phyloP scores from a whole-genome alignment of 2,113 vertebrate species.

The Sterrhoptilus dennistouni region DNA sequence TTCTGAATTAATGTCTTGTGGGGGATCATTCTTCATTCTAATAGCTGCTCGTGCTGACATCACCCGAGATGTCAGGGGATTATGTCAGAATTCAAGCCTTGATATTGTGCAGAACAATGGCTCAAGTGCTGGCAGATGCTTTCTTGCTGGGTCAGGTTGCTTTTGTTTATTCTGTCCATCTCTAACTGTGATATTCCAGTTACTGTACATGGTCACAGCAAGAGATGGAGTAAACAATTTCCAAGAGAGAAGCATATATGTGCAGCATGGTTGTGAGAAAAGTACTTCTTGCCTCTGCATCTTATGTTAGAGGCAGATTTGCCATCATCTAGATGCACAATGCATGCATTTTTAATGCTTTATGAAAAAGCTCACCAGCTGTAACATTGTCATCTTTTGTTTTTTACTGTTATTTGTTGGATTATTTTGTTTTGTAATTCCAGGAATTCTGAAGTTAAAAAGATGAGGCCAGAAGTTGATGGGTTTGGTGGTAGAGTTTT shows the following conservation, averaged over 20 bases:
- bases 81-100: conserved; percentile 48
- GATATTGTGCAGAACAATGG: conserved; percentile 38
- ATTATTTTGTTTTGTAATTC: neutral
- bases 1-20: conserved; percentile 25
- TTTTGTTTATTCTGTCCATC: neutral
- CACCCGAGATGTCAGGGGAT: conserved; percentile 8
- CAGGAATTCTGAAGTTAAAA: neutral
- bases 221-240: neutral
- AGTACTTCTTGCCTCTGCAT: neutral
- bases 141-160: neutral
- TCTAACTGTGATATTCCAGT: neutral
- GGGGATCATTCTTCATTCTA: conserved; percentile 42
- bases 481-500: neutral
- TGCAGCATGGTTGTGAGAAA: neutral
- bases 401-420: neutral
- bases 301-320: neutral
- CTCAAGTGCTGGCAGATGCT: neutral
- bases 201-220: neutral
- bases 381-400: neutral
- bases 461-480: neutral
- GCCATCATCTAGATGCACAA: neutral
- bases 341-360: neutral
- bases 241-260: neutral
- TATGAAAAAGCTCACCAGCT: neutral
- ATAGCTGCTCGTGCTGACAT: conserved; percentile 21